Evolutionary conservation across 2,888 invertebrate genomes (phyloP), one percentile per base, ranked within the genome.

Genomic region (Tenthredo distinguenda): DNA sequence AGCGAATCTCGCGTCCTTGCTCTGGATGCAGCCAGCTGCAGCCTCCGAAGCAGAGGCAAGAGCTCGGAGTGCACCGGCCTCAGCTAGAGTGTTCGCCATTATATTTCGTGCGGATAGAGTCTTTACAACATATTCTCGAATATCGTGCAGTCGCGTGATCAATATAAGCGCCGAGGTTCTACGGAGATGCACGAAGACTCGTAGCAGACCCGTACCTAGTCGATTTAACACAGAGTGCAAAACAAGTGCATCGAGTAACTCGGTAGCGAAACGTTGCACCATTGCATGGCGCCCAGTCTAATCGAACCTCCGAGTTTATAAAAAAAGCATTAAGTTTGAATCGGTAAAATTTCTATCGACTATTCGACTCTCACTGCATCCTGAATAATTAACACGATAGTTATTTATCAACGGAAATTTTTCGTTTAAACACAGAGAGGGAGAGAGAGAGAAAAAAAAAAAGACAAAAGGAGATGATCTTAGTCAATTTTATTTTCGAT

Each of bases 131-230:
- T 90, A 90, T 90, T 89, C 91, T 89, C 90, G 90, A 91, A 91
- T 91, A 91, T 90, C 90, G 90, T 90, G 90, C 89, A 89, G 89
- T 90, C 90, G 91, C 92, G 91, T 92, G 92, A 92, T 92, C 92
- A 90, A 92, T 92, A 92, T 91, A 91, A 92, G 90, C 90, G 86
- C 92, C 92, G 92, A 92, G 86, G 87, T 84, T 86, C 85, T 87
- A 89, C 92, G 92, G 90, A 92, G 91, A 91, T 89, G 88, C 91
- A 92, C 92, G 92, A 92, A 91, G 91, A 90, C 87, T 86, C 87
- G 77, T 85, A 86, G 86, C 86, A 84, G 86, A 62, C 81, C 40
- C 83, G 83, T 83, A 83, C 47, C 83, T 83, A 83, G 68, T 68
- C 71, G 43, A 83, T 83, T 83, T 62, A 62, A 81, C 68, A n/a